Evolutionary conservation across 2,888 invertebrate genomes (phyloP), one percentile per base, ranked within the genome.

Genomic region (Tethea ocularis): DNA sequence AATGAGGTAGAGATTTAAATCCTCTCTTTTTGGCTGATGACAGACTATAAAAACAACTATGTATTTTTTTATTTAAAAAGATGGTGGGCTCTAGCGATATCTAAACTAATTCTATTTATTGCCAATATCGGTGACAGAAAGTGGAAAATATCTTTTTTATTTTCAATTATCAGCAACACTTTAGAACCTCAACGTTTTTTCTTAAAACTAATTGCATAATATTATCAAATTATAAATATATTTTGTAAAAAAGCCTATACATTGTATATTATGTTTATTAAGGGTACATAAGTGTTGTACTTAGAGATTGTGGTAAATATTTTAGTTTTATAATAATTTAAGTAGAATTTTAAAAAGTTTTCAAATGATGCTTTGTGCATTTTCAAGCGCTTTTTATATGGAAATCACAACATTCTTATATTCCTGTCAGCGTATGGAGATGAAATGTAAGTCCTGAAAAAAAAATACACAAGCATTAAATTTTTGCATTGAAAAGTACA

Each of bases 391-490:
- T 22, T 54, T 38, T 46, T 23, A 36, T 46, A 46, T 46, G 5
- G 8, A 20, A 69, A 84, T 94, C 89, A 94, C 89, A 95, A 87
- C 93, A 95, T 94, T 84, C 94, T 91, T 87, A 95, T 91, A 80
- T 95, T 95, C 84, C 94, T 95, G 88, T 95, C 95, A 64, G 94
- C 93, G 85, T 93, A 94, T 62, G 95, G 95, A 76, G 95, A 95
- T 78, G 94, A 93, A 86, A 95, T 95, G 93, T 95, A 95, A 71
- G 94, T 93, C 86, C 95, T 95, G 94, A 38, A 93, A 94, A 76
- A 77, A 71, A 76, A 68, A 76, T 64, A 67, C 59, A 65, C 59
- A 66, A 56, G 33, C 13, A 51, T 60, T 13, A 22, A 10, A 51
- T 22, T 52, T 29, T 29, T 29, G 8, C 29, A 2, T 29, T 33